These are phyloP conservation scores for Butorides virescens DNA, from an alignment of 2,113 vertebrate species.

Conservation along the genomic window DNA sequence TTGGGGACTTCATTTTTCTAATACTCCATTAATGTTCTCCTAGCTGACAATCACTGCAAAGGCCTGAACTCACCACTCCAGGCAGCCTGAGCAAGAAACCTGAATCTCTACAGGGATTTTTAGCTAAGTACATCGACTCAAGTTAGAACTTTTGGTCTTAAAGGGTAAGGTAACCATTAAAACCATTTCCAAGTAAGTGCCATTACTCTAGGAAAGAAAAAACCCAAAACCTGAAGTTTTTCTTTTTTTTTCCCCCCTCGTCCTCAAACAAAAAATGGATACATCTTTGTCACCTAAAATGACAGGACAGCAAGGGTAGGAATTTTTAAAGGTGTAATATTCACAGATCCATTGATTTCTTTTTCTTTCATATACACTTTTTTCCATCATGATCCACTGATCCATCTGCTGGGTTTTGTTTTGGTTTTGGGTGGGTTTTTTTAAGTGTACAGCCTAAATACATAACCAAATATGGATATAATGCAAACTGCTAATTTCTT, in stretches of 20 bases:
- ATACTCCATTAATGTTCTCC: constrained; percentile 71
- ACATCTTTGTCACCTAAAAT: background rate
- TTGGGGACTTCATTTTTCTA: constrained; percentile 63
- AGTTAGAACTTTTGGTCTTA: constrained; percentile 54
- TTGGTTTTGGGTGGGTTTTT: background rate
- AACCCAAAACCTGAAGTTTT: background rate
- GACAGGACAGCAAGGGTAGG: background rate
- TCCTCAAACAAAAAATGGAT: background rate
- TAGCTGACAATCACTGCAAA: constrained; percentile 66
- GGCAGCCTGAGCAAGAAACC: constrained; percentile 58
- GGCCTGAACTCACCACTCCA: constrained; percentile 58
- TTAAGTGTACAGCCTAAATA: background rate
- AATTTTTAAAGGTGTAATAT: background rate
- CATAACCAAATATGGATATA: background rate
- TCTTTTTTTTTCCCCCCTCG: background rate
- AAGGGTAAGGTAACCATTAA: constrained; percentile 48
- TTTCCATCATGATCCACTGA: background rate
- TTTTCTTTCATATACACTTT: background rate
- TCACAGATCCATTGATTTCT: background rate
- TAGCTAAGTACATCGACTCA: constrained; percentile 50
- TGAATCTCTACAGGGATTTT: constrained; percentile 63
- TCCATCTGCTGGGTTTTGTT: background rate
- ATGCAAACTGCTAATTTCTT: background rate
- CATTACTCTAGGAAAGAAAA: background rate
- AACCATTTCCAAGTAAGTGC: background rate